Base-by-base conservation (phyloP, 2,888 invertebrate species). In the Kuschelorhynchus macadamiae region DNA sequence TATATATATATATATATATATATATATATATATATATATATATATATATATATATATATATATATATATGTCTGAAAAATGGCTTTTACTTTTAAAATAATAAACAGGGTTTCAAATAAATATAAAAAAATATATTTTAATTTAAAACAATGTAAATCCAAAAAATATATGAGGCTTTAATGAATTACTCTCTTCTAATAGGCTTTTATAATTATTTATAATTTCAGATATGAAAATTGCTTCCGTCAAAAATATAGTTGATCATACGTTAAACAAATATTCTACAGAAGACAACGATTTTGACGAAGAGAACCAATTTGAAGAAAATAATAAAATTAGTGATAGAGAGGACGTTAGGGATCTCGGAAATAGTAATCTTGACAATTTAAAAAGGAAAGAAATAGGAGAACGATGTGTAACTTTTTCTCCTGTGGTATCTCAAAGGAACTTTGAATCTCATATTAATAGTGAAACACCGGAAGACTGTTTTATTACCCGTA, bases 161-260 rank as follows among this genome's bases (percentile, higher is more conserved):
- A n/a, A n/a, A n/a, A n/a, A n/a, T n/a, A n/a, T n/a, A n/a, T n/a
- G n/a, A n/a, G n/a, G n/a, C n/a, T n/a, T n/a, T n/a, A n/a, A n/a
- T n/a, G n/a, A n/a, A n/a, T n/a, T n/a, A n/a, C n/a, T n/a, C n/a
- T n/a, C n/a, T n/a, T n/a, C n/a, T n/a, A n/a, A n/a, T n/a, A n/a
- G n/a, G n/a, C n/a, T n/a, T n/a, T n/a, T n/a, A n/a, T n/a, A n/a
- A n/a, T n/a, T n/a, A n/a, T n/a, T n/a, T n/a, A 33, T 55, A 60
- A 61, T 73, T 76, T 36, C 61, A 82, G 82, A 81, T 36, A 75
- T 72, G 62, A 80, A 78, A 60, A 81, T 82, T 46, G 77, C 80
- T 64, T 74, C 78, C 1, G 81, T 82, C n/a, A 81, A 81, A 66
- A 77, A 79, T 71, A 75, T 82, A 25, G 76, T 82, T 1, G 78